These are phyloP conservation scores for Heteronetta atricapilla DNA, from an alignment of 2,113 vertebrate genomes.

Conservation along the genomic window DNA sequence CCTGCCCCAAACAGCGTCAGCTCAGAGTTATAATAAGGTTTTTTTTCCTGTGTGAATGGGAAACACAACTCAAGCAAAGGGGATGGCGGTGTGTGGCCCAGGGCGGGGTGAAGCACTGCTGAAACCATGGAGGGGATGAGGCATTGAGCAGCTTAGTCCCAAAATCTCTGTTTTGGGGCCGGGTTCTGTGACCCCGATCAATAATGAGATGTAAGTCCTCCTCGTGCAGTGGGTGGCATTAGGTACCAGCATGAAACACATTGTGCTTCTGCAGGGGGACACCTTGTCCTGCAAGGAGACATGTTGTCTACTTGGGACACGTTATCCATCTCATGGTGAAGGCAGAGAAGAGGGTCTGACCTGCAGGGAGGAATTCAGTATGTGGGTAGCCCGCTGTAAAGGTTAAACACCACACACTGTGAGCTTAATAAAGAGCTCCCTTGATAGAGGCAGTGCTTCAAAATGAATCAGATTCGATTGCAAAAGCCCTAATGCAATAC, in stretches of 20 bases:
- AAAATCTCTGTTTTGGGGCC: too few relatives aligned
- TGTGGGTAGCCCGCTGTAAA: background rate
- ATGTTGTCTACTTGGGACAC: too few relatives aligned
- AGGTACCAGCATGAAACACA: too few relatives aligned
- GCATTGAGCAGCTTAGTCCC: too few relatives aligned
- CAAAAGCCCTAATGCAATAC: background rate
- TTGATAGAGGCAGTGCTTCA: background rate
- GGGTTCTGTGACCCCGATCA: too few relatives aligned
- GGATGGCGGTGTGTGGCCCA: background rate
- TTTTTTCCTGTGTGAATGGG: background rate
- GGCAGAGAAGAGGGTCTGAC: background rate
- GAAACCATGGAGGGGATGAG: background rate
- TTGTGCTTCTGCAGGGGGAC: too few relatives aligned
- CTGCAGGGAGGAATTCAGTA: background rate
- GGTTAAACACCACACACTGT: background rate
- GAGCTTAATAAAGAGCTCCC: background rate
- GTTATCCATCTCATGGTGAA: background rate
- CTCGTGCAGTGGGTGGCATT: too few relatives aligned
- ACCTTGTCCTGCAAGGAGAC: too few relatives aligned
- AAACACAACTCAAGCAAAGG: background rate
- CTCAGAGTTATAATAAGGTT: background rate
- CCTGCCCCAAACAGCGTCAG: accelerated
- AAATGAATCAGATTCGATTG: background rate
- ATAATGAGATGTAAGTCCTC: too few relatives aligned
- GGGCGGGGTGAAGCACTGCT: background rate